Evolutionary conservation across 2,888 invertebrate species (phyloP), one percentile per base, ranked within the genome.

Genomic region (Toxonevra muliebris): DNA sequence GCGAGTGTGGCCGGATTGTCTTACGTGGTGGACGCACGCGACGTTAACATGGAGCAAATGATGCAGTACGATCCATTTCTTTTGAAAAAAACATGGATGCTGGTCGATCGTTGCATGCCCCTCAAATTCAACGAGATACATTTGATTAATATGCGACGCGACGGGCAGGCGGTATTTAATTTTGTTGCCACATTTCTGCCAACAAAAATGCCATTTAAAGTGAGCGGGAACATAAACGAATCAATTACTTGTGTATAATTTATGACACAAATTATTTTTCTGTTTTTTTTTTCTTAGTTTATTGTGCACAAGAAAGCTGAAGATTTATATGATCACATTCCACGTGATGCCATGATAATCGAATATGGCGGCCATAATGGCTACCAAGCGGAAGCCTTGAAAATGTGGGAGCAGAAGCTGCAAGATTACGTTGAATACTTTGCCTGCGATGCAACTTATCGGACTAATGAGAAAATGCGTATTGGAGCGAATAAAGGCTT

Each of bases 311-410:
- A 78, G 62, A 81, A 79, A 66, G 77, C 78, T 1, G 80, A 81
- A 71, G 79, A 82, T 66, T 65, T 82, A 67, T 82, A 76, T 20
- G 76, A 77, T 1, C 76, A 79, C 57, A 65, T 82, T 30, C 77
- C 80, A 9, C 69, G 76, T 0, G 82, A 82, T 42, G 76, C 74
- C 8, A 75, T 82, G 76, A 76, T 76, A 50, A 74, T 77, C 11
- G 81, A 82, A 68, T 82, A 81, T 60, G 82, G 81, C 7, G 80
- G 80, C 41, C 76, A 70, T 61, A 80, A 80, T 66, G 82, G 82
- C 54, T 77, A 79, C 52, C 76, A 77, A 20, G 73, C 74, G 1
- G 82, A 81, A 66, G 77, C 81, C 4, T 60, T 82, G n/a, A 76
- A 76, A 7, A 70, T 74, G 8, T 80, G 79, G 79, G 75, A 74